A percentile compares a stretch with the other conserved stretches of the same genome.
Conservation (phyloP, 1,140 invertebrate species). For the Propsilocerus akamusi region DNA sequence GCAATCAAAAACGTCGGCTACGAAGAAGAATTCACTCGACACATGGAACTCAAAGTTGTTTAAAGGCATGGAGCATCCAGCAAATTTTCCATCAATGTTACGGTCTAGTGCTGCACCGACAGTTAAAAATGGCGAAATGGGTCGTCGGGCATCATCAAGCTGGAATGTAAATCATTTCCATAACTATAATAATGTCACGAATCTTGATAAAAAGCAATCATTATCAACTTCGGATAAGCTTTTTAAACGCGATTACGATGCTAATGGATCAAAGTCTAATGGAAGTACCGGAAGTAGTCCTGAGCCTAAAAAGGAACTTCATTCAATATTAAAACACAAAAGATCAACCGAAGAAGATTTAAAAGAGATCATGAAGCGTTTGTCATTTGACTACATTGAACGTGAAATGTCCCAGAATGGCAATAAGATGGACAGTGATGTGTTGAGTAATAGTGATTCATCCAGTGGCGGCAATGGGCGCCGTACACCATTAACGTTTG, state of each 20-base stretch:
- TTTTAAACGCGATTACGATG: background rate
- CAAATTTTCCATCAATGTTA: background rate
- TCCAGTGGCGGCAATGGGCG: background rate
- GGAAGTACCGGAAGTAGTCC: background rate
- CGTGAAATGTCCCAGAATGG: background rate
- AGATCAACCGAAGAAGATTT: background rate
- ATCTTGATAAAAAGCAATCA: background rate
- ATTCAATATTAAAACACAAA: background rate
- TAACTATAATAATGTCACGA: background rate
- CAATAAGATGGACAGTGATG: background rate
- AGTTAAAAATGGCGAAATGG: background rate
- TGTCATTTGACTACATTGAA: slow-evolving; percentile 2
- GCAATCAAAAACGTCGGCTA: background rate
- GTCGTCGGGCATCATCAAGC: background rate
- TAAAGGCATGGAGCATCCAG: slow-evolving; percentile 1
- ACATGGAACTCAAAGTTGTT: background rate
- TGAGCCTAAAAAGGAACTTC: background rate
- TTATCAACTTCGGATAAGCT: background rate
- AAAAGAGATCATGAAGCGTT: background rate
- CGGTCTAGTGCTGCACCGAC: background rate
- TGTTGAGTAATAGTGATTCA: background rate
- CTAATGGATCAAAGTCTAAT: too few species aligned
- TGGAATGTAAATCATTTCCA: slow-evolving; percentile 2
- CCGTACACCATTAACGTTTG: background rate
- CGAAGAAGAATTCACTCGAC: background rate